Evolutionary conservation across 1,140 invertebrate species (phyloP), one percentile per base, ranked within the genome.

Genomic region (Ostrea denselamellosa): DNA sequence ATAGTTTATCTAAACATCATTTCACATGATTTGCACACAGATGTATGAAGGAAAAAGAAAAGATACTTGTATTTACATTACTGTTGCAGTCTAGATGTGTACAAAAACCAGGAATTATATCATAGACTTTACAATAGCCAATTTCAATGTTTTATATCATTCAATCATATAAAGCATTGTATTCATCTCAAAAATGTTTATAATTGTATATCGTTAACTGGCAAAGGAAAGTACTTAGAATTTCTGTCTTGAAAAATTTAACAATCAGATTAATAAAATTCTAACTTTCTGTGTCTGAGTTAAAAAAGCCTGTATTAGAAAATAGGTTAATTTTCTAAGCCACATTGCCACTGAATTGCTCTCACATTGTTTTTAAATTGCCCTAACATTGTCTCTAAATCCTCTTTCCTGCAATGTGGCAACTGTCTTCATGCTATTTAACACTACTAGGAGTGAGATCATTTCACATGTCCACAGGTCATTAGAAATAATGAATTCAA

Each of bases 251-350:
- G 56, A 62, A 62, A 62, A 44, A 1, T 44, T 77, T 77, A 77
- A 77, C 28, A 77, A 77, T 77, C 25, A 17, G 68, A 25, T 12
- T 8, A 77, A 12, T 28, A 77, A 34, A 77, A 28, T 34, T 77
- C 14, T 14, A 77, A 28, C 3, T 77, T 44, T 77, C 28, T 25
- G 9, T 28, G 28, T 28, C 22, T 34, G n/a, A 34, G 8, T 77
- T 8, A 14, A 77, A 25, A 34, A 77, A 12, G 25, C 68, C 68
- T 77, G 12, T 34, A 12, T 25, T 34, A 77, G 34, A 34, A 77
- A 62, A 62, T 62, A 28, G 68, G 68, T 77, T 77, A 77, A 77
- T 28, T 77, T 77, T 77, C 68, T 25, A 77, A 34, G 68, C 68
- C 68, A 77, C 28, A 28, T 28, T 77, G 68, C 68, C 68, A 34